These are phyloP conservation scores for Eurytoma adleriae DNA, from an alignment of 2,888 invertebrate genomes.

Conservation along the genomic window DNA sequence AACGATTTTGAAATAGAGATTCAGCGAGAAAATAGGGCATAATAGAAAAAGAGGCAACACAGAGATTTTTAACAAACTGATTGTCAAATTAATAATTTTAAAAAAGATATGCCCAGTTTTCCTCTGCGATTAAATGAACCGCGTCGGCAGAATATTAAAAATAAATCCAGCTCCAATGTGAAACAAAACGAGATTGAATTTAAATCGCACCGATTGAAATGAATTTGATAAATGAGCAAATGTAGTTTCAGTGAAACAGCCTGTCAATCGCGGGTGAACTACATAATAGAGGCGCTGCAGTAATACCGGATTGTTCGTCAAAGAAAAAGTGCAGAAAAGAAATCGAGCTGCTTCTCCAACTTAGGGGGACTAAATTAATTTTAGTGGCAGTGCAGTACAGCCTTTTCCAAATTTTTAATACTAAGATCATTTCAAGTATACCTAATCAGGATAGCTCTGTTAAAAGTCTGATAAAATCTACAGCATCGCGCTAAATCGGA, in stretches of 20 bases:
- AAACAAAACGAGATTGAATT: background rate
- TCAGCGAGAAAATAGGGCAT: no score
- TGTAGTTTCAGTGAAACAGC: slow-evolving; percentile 44
- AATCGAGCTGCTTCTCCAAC: slow-evolving; percentile 34
- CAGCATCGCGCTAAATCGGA: no score
- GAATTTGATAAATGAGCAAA: slow-evolving; percentile 41
- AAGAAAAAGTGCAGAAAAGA: slow-evolving; percentile 42
- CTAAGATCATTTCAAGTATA: slow-evolving; percentile 20
- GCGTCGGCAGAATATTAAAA: background rate
- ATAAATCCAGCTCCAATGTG: background rate
- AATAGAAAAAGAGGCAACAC: no score
- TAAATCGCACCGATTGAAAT: background rate
- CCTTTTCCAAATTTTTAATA: slow-evolving; percentile 21
- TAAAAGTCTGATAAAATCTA: slow-evolving; percentile 24
- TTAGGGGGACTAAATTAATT: slow-evolving; percentile 27
- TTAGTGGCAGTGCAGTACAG: slow-evolving; percentile 30
- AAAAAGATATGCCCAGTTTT: background rate
- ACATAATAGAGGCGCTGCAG: slow-evolving; percentile 38
- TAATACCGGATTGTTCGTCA: slow-evolving; percentile 19
- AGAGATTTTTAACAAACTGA: no score
- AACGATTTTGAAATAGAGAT: no score
- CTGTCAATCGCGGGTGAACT: slow-evolving; percentile 50
- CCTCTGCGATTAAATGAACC: background rate
- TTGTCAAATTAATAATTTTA: no score
- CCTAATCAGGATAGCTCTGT: background rate